Evolutionary conservation across 2,113 vertebrate genomes (phyloP).

Genomic region (Azemiops feae): DNA sequence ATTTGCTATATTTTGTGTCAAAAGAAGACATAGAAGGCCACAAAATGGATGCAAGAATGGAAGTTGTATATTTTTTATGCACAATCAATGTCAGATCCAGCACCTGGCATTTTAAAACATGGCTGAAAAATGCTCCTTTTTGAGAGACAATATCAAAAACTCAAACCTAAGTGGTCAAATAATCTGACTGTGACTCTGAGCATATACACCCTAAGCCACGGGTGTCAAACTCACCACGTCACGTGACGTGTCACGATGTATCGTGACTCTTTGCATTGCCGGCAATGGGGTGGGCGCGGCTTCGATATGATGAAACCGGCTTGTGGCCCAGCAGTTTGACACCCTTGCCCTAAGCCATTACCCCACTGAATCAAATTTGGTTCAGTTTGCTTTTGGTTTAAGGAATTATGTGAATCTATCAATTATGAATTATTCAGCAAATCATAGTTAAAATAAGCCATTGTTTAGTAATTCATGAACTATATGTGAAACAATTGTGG

Average conservation of each 20-base stretch:
- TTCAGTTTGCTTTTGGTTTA: not conserved
- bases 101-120: not conserved
- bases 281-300: too few relatives aligned
- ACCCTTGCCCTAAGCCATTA: not conserved
- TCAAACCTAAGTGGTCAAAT: not conserved
- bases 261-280: too few relatives aligned
- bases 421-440: not conserved
- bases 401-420: not conserved
- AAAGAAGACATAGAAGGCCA: not conserved
- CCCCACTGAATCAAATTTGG: not conserved
- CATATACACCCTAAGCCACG: not conserved
- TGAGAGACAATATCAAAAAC: not conserved
- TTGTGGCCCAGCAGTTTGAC: too few relatives aligned
- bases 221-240: too few relatives aligned
- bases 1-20: not conserved
- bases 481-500: not conserved
- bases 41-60: too few relatives aligned
- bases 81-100: not conserved
- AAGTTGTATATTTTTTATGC: not conserved
- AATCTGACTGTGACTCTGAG: not conserved
- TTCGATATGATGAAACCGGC: too few relatives aligned
- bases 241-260: too few relatives aligned
- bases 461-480: not conserved
- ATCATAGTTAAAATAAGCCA: not conserved
- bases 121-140: not conserved